phyloP scores from a whole-genome alignment of 2,113 vertebrate species.

The Clarias macrocephalus region DNA sequence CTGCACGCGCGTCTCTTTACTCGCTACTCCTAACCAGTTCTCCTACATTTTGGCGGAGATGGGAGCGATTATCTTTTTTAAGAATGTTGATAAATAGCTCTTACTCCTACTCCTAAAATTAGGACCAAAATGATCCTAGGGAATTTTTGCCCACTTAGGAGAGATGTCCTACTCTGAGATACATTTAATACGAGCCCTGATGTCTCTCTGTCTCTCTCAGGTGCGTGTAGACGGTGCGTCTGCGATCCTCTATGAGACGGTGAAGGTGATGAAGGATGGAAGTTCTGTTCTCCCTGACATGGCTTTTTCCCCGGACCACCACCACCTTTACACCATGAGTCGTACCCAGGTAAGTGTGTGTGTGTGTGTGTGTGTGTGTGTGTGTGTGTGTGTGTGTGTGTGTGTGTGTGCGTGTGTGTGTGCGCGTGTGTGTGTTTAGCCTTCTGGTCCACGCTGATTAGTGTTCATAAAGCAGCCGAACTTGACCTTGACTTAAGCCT shows the following conservation, averaged over 20 bases:
- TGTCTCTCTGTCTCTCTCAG: conserved; percentile 62
- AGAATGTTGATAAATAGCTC: too few relatives aligned
- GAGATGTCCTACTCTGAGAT: too few relatives aligned
- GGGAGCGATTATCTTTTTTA: too few relatives aligned
- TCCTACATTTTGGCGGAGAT: too few relatives aligned
- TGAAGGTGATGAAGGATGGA: conserved; percentile 85
- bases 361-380: conserved; percentile 7
- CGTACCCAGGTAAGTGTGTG: conserved; percentile 82
- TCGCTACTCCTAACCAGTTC: too few relatives aligned
- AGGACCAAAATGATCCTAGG: too few relatives aligned
- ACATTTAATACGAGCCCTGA: too few relatives aligned
- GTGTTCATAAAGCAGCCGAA: too few relatives aligned
- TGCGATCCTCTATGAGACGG: conserved; percentile 86
- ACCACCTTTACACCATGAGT: conserved; percentile 88
- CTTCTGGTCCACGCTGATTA: neutral
- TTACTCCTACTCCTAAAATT: too few relatives aligned
- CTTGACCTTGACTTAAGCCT: neutral
- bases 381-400: neutral
- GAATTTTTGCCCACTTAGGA: too few relatives aligned
- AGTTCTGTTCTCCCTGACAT: conserved; percentile 88
- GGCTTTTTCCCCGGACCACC: conserved; percentile 87
- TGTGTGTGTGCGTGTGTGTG: too few relatives aligned
- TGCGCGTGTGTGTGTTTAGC: neutral
- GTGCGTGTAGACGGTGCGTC: conserved; percentile 86
- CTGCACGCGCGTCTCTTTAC: too few relatives aligned